Evolutionary conservation across 2,113 vertebrate species (phyloP).

Genomic region (Toxostoma redivivum): DNA sequence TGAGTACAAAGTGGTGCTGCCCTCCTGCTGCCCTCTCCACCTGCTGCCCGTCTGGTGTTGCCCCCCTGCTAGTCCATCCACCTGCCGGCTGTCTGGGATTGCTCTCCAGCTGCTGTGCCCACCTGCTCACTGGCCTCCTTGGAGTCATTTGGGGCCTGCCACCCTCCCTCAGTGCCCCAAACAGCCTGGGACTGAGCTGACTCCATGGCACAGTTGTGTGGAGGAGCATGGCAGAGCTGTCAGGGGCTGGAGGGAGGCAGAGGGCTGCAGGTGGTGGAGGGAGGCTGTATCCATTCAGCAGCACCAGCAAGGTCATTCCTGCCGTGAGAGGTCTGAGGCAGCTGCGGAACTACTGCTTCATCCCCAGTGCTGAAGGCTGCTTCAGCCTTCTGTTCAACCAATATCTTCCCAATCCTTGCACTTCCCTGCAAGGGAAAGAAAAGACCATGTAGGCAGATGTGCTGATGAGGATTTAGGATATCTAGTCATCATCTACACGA

Average conservation of each 20-base stretch:
- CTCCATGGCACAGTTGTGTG: rapidly evolving
- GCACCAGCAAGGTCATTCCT: neutral
- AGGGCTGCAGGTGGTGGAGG: neutral
- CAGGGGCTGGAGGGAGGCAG: too few relatives aligned
- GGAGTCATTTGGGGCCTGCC: rapidly evolving
- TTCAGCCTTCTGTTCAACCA: neutral
- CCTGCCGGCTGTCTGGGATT: constrained; percentile 10
- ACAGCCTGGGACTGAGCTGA: rapidly evolving
- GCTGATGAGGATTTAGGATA: neutral
- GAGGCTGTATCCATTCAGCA: rapidly evolving
- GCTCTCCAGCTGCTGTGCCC: neutral
- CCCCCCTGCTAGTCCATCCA: constrained; percentile 15
- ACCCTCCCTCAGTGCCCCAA: rapidly evolving
- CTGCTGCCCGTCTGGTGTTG: constrained; percentile 13
- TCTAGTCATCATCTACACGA: neutral
- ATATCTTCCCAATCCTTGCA: neutral
- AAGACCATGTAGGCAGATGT: rapidly evolving
- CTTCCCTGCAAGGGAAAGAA: neutral
- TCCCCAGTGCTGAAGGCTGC: neutral
- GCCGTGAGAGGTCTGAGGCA: rapidly evolving
- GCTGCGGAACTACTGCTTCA: rapidly evolving
- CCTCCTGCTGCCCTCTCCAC: constrained; percentile 12
- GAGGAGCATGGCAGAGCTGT: rapidly evolving
- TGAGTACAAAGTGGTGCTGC: neutral
- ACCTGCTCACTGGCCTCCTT: neutral